A percentile compares a stretch with the other conserved stretches of the same genome.
phyloP scores from a whole-genome alignment of 2,888 invertebrate species.

The Notodromas monacha region DNA sequence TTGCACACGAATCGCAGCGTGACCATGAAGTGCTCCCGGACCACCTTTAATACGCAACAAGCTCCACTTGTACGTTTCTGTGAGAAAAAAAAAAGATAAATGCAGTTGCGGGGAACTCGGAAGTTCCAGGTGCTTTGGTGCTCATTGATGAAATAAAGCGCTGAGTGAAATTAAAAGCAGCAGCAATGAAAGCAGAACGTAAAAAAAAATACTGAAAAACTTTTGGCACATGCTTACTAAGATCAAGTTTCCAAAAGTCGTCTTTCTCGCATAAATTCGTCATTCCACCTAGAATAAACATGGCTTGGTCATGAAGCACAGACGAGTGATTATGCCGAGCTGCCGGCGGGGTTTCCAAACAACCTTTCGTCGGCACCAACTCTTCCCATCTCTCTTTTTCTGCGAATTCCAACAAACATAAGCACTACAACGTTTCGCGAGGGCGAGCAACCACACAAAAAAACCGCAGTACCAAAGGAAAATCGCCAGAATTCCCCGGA shows the following conservation, averaged over 20 bases:
- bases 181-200: no score
- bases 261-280: conserved; percentile 39
- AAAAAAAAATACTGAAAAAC: no score
- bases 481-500: conserved; percentile 57
- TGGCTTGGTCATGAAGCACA: conserved; percentile 34
- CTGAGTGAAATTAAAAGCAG: no score
- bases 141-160: no score
- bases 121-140: no score
- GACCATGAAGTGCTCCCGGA: conserved; percentile 38
- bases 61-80: conserved; percentile 25
- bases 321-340: conserved; percentile 55
- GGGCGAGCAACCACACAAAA: no score
- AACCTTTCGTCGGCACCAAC: not conserved
- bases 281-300: conserved; percentile 68
- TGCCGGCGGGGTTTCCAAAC: conserved; percentile 19
- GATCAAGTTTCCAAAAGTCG: conserved; percentile 49
- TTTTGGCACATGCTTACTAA: no score
- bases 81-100: conserved; percentile 5
- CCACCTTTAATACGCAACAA: conserved; percentile 25
- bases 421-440: no score
- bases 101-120: not conserved
- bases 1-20: conserved; percentile 39
- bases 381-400: not conserved
- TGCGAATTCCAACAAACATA: not conserved
- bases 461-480: conserved; percentile 60